A percentile compares a stretch with the other conserved stretches of the same genome.
Conservation (phyloP, 1,140 invertebrate species). For the Dolichoris vasculosae region DNA sequence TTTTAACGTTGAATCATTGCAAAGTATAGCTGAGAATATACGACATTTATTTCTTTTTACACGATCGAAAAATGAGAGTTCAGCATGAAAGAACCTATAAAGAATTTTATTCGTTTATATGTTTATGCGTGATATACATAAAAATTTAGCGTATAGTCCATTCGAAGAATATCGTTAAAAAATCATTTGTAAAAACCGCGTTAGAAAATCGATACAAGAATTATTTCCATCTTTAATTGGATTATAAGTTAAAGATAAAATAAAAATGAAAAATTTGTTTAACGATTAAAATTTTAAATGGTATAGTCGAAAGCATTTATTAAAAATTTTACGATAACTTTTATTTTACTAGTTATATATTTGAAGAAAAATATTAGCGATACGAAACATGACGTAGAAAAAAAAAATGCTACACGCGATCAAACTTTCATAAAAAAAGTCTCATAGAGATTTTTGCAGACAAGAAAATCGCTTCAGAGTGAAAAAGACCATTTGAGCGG, state of each 20-base stretch:
- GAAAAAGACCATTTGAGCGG: slow-evolving; percentile 47
- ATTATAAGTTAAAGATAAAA: not conserved
- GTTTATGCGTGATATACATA: not conserved
- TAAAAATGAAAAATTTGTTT: not conserved
- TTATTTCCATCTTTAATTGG: not conserved
- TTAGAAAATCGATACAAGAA: not conserved
- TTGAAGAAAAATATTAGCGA: slow-evolving; percentile 22
- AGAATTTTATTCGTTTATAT: not conserved
- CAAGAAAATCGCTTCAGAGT: slow-evolving; percentile 45
- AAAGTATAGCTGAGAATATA: not conserved
- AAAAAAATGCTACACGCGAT: slow-evolving; percentile 29
- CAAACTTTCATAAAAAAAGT: slow-evolving; percentile 39
- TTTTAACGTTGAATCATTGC: too few species aligned
- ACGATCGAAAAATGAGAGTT: not conserved
- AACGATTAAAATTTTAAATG: not conserved
- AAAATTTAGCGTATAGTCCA: not conserved
- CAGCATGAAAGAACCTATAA: not conserved
- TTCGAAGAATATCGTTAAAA: too few species aligned
- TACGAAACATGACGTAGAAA: slow-evolving; percentile 38
- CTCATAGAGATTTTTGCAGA: slow-evolving; percentile 37
- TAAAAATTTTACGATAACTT: not conserved
- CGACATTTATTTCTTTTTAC: not conserved
- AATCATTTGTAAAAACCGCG: too few species aligned
- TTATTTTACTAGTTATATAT: not conserved
- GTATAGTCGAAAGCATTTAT: not conserved